Base-by-base conservation (phyloP, 2,113 vertebrate genomes). In the Anseranas semipalmata region DNA sequence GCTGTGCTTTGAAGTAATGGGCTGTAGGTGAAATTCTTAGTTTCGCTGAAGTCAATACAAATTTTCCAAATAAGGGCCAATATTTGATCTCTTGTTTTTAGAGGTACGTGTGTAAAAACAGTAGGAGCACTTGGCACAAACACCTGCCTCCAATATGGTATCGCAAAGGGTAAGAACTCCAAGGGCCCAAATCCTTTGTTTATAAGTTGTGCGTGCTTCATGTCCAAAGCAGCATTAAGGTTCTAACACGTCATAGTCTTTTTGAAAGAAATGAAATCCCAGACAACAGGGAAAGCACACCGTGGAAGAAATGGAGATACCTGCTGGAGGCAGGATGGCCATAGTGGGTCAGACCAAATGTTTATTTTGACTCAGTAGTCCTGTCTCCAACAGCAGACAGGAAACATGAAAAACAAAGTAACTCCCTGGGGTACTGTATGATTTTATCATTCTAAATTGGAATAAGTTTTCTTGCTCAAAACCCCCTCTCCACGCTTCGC, bases 341-440 rank as follows among this genome's bases (percentile, higher is more conserved):
- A 25, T 2, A 10, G 4, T 1, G 50, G 12, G 7, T 56, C 68
- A 70, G 39, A 32, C 17, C 48, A 13, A 53, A 15, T 11, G 11
- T 21, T 5, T 12, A 1, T 8, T 83, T 12, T 65, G 48, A 83
- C 4, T 24, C 43, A 41, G 32, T n/a, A 37, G 48, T 24, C 41
- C 50, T 1, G 2, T 17, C 28, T 33, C 39, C 37, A 55, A 0
- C 22, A 43, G 50, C 50, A 77, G 41, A 7, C 22, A 20, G 60
- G 33, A 7, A 32, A 16, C 8, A 1, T 2, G 15, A 46, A 5
- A 52, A 52, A 25, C 24, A 2, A 22, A 50, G 14, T 28, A 12
- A 0, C 7, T 73, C 63, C 58, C 13, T 5, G 2, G 30, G 45
- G 16, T 2, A 0, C 41, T 45, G 28, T 9, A 6, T 4, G n/a